Base-by-base conservation (phyloP, 1,140 invertebrate species). In the Rhopalosiphum padi region DNA sequence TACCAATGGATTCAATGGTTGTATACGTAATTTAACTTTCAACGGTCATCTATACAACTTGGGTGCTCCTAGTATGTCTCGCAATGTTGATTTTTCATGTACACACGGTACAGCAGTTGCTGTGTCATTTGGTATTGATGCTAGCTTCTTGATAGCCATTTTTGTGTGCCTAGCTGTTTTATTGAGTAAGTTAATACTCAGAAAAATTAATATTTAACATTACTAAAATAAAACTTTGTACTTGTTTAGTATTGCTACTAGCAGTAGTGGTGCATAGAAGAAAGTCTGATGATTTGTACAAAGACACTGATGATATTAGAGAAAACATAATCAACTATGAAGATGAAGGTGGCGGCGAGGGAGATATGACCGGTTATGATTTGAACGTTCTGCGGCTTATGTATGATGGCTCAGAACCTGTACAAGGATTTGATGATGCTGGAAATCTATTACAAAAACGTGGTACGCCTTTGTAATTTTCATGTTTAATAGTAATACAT, bases 311-410 rank as follows among this genome's bases (percentile, higher is more conserved):
- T 95, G 99, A 99, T 95, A 99, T 99, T 60, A 96, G 98, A 94
- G 99, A 99, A 95, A 99, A 98, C 94, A 99, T 99, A 94, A 99
- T 99, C 94, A 98, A 98, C 94, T 99, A 99, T 95, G 98, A 99
- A 95, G 99, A 99, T 94, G 99, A 99, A 96, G 99, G 99, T 68
- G 98, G 98, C 94, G 98, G 98, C 94, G 98, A 99, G 95, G 98
- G 98, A 30, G 99, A 99, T 95, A 96, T 96, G 95, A 98, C 98
- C 3, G 98, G 97, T 15, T 99, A 98, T 95, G 99, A 99, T 95
- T 96, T 99, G 37, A 98, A 97, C 94, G 98, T 99, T n/a, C 96
- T 99, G 4, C 96, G 98, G 93, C 95, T 96, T 91, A 96, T 97
- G 95, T 97, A 97, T 85, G 96, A 97, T 94, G 96, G 91, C 21